A percentile compares a stretch with the other conserved stretches of the same genome.
phyloP scores from a whole-genome alignment of 1,140 invertebrate species.

The Idris sp. region DNA sequence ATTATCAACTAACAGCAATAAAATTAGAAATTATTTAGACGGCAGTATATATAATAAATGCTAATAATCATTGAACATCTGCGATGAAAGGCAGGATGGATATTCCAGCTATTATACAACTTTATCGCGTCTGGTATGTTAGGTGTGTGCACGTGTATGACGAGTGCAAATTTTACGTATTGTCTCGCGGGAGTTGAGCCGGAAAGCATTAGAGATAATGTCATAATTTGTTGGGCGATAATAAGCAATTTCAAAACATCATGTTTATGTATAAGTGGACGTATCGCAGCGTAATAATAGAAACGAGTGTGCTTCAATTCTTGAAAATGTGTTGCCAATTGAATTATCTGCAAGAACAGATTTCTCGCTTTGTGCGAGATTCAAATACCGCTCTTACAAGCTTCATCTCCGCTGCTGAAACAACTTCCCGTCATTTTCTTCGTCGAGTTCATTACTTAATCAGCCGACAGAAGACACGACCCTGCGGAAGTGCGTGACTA shows the following conservation, averaged over 20 bases:
- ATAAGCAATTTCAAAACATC: conserved; percentile 64
- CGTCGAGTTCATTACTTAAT: conserved; percentile 57
- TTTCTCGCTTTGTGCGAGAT: no score
- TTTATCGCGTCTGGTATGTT: conserved; percentile 40
- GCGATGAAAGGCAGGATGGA: conserved; percentile 51
- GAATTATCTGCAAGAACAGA: conserved; percentile 64
- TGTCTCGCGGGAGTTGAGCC: conserved; percentile 46
- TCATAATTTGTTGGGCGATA: conserved; percentile 61
- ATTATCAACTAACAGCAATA: conserved; percentile 19
- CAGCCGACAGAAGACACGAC: conserved; percentile 38
- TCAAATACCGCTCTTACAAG: conserved; percentile 58
- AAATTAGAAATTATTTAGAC: conserved; percentile 32
- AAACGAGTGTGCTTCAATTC: conserved; percentile 27
- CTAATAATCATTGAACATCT: conserved; percentile 34
- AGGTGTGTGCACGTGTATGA: conserved; percentile 30
- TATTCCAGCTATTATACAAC: conserved; percentile 40
- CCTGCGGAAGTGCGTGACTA: conserved; percentile 50
- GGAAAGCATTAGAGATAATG: conserved; percentile 62
- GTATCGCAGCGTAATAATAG: conserved; percentile 28
- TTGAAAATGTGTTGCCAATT: no score
- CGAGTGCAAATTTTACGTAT: conserved; percentile 57
- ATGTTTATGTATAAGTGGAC: conserved; percentile 52
- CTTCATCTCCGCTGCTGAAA: conserved; percentile 66
- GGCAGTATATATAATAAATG: conserved; percentile 33
- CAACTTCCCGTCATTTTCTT: conserved; percentile 65